Conservation (phyloP, 2,797 vertebrate species). For the Sciurus carolinensis region DNA sequence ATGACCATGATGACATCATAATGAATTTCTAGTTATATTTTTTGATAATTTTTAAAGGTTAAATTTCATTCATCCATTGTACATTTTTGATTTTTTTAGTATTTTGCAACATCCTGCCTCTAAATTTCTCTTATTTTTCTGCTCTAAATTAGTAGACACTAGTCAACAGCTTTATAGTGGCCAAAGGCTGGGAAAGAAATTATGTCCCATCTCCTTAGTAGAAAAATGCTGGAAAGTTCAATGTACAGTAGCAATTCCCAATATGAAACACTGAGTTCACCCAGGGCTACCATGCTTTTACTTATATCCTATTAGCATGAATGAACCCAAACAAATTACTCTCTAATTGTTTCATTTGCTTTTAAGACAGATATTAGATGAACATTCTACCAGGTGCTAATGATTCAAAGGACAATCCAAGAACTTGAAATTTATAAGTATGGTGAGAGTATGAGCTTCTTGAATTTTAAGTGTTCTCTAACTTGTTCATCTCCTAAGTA, state of each 20-base stretch:
- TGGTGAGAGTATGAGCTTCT: not conserved
- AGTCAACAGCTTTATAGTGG: not conserved
- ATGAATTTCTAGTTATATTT: slow-evolving; percentile 4
- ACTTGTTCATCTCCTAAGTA: not conserved
- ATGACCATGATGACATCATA: not conserved
- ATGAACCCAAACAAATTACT: not conserved
- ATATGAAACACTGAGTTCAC: not conserved
- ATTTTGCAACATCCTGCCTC: not conserved
- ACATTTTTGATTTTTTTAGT: not conserved
- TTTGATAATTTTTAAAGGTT: not conserved
- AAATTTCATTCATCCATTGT: not conserved
- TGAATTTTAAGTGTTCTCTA: not conserved
- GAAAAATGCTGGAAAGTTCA: slow-evolving; percentile 10
- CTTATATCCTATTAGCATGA: not conserved
- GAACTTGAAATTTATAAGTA: not conserved
- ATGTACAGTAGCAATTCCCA: not conserved
- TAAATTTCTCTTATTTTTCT: slow-evolving; percentile 15
- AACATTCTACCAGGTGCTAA: not conserved
- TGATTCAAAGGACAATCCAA: not conserved
- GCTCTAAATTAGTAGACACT: not conserved
- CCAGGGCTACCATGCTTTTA: not conserved
- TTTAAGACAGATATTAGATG: not conserved
- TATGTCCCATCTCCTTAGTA: not conserved
- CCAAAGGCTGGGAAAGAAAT: slow-evolving; percentile 6
- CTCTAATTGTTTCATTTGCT: not conserved